Conservation (phyloP, 2,113 vertebrate genomes). For the Tychaedon coryphoeus region DNA sequence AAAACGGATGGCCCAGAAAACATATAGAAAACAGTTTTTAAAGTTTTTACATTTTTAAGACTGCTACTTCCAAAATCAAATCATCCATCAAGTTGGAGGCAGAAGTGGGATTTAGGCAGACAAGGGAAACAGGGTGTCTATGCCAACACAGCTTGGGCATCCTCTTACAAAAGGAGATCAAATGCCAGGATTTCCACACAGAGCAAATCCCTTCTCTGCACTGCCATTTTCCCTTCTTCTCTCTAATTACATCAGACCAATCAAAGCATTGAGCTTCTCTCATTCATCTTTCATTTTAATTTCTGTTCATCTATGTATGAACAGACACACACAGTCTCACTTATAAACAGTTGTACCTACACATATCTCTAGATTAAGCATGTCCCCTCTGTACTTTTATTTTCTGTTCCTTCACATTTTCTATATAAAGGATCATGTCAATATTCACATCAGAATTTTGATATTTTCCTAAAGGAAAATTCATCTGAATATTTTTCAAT, state of each 20-base stretch:
- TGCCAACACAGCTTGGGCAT: not conserved
- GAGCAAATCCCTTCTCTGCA: not conserved
- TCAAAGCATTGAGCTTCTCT: not conserved
- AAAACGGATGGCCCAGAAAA: not conserved
- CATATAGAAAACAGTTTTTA: accelerated
- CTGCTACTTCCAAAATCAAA: not conserved
- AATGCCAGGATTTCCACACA: not conserved
- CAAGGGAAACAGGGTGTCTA: accelerated
- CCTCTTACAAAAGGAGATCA: not conserved
- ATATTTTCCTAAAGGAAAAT: not conserved
- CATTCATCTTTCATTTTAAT: not conserved
- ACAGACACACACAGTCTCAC: not conserved
- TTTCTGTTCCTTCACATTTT: not conserved
- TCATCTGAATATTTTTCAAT: not conserved
- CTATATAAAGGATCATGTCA: not conserved
- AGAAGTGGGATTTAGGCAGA: not conserved
- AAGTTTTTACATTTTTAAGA: not conserved
- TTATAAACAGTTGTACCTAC: not conserved
- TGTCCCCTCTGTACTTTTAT: not conserved
- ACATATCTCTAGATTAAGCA: accelerated
- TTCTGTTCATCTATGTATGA: not conserved
- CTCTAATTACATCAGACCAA: not conserved
- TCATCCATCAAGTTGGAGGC: not conserved
- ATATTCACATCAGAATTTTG: not conserved
- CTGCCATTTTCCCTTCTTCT: not conserved